phyloP scores from a whole-genome alignment of 2,888 invertebrate species.

The Drosophila nr. perissopoda region DNA sequence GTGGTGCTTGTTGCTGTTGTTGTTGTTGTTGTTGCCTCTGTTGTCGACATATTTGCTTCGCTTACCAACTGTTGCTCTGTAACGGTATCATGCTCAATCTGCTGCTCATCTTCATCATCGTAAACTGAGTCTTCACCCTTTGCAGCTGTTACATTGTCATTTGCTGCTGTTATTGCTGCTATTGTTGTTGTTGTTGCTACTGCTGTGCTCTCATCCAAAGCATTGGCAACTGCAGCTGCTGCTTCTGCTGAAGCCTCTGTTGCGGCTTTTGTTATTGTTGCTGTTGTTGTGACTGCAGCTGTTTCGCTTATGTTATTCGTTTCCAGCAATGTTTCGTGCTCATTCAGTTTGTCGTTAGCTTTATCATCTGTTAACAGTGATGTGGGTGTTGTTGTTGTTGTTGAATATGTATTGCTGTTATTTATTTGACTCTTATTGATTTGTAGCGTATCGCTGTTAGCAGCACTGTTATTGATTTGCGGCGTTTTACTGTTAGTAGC shows the following conservation, averaged over 20 bases:
- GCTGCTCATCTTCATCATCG: constrained; percentile 36
- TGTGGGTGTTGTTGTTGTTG: constrained; percentile 16
- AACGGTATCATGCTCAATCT: constrained; percentile 41
- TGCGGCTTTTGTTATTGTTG: constrained; percentile 27
- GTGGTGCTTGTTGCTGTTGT: constrained; percentile 67
- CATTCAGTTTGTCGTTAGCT: constrained; percentile 45
- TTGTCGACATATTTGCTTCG: constrained; percentile 56
- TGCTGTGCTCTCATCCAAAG: constrained; percentile 41
- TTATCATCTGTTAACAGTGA: constrained; percentile 55
- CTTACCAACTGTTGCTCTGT: constrained; percentile 39
- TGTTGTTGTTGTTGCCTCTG: constrained; percentile 40
- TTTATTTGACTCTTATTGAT: constrained; percentile 45
- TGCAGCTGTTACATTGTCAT: constrained; percentile 24
- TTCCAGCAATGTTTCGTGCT: constrained; percentile 78
- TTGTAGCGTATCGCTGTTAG: constrained; percentile 4
- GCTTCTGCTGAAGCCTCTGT: constrained; percentile 23
- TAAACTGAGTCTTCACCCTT: constrained; percentile 25
- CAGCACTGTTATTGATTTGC: constrained; percentile 38
- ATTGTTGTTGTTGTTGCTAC: constrained; percentile 26
- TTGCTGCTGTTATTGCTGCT: constrained; percentile 15
- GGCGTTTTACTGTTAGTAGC: constrained; percentile 7
- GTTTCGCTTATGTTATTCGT: constrained; percentile 80
- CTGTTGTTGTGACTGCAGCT: constrained; percentile 45
- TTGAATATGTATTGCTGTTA: constrained; percentile 34
- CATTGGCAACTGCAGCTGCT: constrained; percentile 28